phyloP scores from a whole-genome alignment of 2,888 invertebrate species.

The Lasioglossum marginatum region DNA sequence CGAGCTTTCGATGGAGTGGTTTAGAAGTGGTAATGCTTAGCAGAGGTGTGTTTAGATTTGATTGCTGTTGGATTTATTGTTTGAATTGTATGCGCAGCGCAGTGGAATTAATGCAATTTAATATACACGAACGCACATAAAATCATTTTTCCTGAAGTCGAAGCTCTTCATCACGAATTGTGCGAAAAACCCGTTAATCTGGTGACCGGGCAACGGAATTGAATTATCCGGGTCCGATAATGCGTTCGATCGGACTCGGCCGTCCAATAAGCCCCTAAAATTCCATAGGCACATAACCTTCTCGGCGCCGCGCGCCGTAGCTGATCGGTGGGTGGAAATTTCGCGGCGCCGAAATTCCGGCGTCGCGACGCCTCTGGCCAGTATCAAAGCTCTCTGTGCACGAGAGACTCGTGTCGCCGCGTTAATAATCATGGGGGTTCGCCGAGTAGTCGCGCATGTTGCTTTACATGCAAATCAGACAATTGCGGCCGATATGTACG shows the following conservation, averaged over 20 bases:
- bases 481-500: slow-evolving; percentile 76
- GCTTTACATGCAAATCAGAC: slow-evolving; percentile 80
- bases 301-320: slow-evolving; percentile 22
- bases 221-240: background rate
- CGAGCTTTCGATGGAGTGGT: background rate
- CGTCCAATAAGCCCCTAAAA: background rate
- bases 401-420: slow-evolving; percentile 61
- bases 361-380: background rate
- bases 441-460: slow-evolving; percentile 68
- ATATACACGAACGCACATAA: background rate
- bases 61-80: background rate
- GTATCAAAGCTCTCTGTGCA: slow-evolving; percentile 41
- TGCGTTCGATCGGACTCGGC: background rate
- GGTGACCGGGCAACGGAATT: background rate
- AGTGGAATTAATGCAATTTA: background rate
- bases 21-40: background rate
- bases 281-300: slow-evolving; percentile 24
- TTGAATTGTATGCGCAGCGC: background rate
- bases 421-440: slow-evolving; percentile 76
- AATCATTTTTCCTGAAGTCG: background rate
- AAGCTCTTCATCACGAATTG: too few relatives aligned
- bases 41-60: background rate
- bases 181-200: background rate
- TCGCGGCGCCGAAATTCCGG: slow-evolving; percentile 41
- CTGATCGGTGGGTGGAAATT: slow-evolving; percentile 11